These are phyloP conservation scores for Chaetophractus vellerosus DNA, from an alignment of 2,797 vertebrate species.

Conservation along the genomic window DNA sequence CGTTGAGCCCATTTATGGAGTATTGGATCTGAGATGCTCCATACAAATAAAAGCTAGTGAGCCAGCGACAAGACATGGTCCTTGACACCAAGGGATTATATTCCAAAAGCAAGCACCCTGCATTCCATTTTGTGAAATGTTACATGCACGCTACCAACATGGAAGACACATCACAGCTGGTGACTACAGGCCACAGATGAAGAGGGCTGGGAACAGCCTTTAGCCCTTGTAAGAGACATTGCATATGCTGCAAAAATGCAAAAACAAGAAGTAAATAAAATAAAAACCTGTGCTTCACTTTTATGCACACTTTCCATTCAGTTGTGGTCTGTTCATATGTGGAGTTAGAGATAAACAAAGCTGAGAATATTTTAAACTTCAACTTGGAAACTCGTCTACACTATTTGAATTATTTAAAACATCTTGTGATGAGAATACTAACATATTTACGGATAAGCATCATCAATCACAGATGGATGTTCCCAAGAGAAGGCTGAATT, in stretches of 20 bases:
- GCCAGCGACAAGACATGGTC: neutral
- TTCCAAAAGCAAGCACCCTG: constrained; percentile 70
- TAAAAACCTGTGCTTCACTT: constrained; percentile 13
- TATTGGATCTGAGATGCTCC: neutral
- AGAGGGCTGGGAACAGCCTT: constrained; percentile 11
- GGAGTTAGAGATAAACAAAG: constrained; percentile 61
- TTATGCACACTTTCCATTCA: constrained; percentile 36
- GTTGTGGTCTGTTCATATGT: constrained; percentile 46
- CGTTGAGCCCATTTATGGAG: neutral
- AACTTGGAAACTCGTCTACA: neutral
- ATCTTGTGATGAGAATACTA: neutral
- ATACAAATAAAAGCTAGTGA: constrained; percentile 5
- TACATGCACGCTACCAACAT: neutral
- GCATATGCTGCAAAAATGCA: constrained; percentile 66
- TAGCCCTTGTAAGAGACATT: constrained; percentile 73
- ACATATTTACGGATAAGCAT: neutral
- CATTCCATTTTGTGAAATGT: constrained; percentile 75
- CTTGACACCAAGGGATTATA: constrained; percentile 64
- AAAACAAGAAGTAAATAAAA: neutral
- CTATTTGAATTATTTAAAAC: neutral
- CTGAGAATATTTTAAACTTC: constrained; percentile 28
- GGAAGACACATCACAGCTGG: constrained; percentile 72
- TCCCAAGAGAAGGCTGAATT: neutral
- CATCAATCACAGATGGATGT: neutral
- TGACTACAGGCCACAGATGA: constrained; percentile 46